A percentile compares a stretch with the other conserved stretches of the same genome.
phyloP scores from a whole-genome alignment of 2,797 vertebrate species.

The Staurois parvus region DNA sequence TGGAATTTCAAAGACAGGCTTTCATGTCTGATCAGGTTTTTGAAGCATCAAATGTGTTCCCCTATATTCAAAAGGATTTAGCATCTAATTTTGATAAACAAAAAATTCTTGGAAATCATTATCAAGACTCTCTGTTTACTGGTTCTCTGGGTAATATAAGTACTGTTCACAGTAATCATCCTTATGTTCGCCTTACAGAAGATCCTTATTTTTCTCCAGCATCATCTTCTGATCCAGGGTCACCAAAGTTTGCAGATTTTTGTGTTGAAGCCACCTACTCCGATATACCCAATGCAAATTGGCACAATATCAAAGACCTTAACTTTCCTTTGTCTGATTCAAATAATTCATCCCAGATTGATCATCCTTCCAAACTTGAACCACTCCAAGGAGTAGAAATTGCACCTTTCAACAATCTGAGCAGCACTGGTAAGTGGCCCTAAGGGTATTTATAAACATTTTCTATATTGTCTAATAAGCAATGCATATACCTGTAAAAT shows the following conservation, averaged over 20 bases:
- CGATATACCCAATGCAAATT: not conserved
- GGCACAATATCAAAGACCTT: not conserved
- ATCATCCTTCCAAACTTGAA: not conserved
- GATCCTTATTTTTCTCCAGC: constrained; percentile 75
- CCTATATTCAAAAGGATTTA: not conserved
- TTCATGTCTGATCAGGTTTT: not conserved
- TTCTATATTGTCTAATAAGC: not conserved
- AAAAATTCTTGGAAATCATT: not conserved
- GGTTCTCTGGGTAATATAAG: not conserved
- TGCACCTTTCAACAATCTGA: not conserved
- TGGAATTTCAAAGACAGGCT: constrained; percentile 61
- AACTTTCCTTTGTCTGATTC: not conserved
- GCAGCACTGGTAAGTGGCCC: constrained; percentile 6
- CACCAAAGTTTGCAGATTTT: constrained; percentile 60
- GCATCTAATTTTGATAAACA: not conserved
- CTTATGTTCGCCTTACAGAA: constrained; percentile 68
- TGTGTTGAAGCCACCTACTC: constrained; percentile 29
- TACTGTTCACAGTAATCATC: not conserved
- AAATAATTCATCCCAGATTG: not conserved
- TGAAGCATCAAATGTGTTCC: not conserved
- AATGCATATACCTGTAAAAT: too few relatives aligned
- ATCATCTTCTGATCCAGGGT: constrained; percentile 59
- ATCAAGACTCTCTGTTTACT: not conserved
- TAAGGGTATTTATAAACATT: not conserved
- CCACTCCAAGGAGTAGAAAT: not conserved